Conservation (phyloP, 1,140 invertebrate species). For the Sitodiplosis mosellana region DNA sequence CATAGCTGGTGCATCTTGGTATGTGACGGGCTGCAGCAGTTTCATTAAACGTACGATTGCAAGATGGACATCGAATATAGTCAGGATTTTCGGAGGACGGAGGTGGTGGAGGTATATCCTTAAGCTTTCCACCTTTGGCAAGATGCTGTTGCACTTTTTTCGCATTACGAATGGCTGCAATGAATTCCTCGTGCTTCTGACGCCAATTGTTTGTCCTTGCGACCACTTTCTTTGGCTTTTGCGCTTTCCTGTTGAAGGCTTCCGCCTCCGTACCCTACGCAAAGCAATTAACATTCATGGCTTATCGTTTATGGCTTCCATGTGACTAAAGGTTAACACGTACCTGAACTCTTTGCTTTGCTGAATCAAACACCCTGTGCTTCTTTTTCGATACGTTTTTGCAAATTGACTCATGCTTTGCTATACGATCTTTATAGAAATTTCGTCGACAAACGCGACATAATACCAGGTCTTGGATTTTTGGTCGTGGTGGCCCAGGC, state of each 20-base stretch:
- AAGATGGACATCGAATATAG: constrained; percentile 83
- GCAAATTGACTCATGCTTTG: constrained; percentile 69
- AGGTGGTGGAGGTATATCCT: constrained; percentile 81
- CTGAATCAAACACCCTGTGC: constrained; percentile 70
- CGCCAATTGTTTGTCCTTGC: constrained; percentile 65
- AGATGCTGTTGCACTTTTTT: constrained; percentile 69
- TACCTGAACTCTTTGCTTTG: constrained; percentile 54
- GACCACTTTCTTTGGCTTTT: constrained; percentile 10
- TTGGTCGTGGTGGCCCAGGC: constrained; percentile 6
- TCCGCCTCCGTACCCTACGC: constrained; percentile 69
- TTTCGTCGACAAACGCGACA: constrained; percentile 49
- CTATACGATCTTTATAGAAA: constrained; percentile 62
- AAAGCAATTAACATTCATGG: not conserved
- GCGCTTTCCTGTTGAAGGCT: constrained; percentile 36
- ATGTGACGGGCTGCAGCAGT: constrained; percentile 81
- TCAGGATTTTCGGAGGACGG: constrained; percentile 66
- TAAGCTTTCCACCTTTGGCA: constrained; percentile 66
- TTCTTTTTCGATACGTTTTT: constrained; percentile 52
- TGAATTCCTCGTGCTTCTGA: constrained; percentile 83
- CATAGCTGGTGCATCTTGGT: constrained; percentile 71
- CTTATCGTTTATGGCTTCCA: not conserved
- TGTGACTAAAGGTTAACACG: not conserved
- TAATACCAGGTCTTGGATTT: constrained; percentile 25
- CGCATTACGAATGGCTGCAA: constrained; percentile 71
- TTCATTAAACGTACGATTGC: constrained; percentile 69